Evolutionary conservation across 2,113 vertebrate species (phyloP).

Genomic region (Grallaria varia): DNA sequence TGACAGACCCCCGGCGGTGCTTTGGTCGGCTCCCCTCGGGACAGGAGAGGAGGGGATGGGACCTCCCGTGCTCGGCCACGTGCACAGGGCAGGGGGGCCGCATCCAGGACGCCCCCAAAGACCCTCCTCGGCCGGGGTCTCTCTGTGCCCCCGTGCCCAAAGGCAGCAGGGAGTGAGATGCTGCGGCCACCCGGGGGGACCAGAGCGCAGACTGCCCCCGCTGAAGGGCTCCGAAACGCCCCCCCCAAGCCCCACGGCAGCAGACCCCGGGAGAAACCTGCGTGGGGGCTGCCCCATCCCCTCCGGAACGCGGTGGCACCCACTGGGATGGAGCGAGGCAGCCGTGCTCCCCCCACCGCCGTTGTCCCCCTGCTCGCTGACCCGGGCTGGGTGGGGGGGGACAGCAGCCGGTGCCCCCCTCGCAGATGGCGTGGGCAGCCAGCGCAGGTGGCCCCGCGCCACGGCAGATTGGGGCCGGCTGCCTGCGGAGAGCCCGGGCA

Average conservation of each 20-base stretch:
- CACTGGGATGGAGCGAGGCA: background rate
- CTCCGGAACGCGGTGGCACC: background rate
- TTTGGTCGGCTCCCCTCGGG: background rate
- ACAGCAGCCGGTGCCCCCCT: background rate
- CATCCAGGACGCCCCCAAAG: background rate
- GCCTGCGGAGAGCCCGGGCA: background rate
- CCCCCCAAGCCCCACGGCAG: background rate
- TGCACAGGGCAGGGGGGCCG: rapidly evolving
- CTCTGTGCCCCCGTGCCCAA: rapidly evolving
- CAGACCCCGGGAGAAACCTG: background rate
- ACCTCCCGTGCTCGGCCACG: background rate
- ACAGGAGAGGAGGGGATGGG: background rate
- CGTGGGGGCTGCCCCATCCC: background rate
- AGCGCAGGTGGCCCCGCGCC: slow-evolving; percentile 45
- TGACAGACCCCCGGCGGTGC: too few relatives aligned
- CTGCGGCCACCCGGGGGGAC: rapidly evolving
- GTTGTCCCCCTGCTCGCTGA: background rate
- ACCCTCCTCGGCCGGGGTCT: rapidly evolving
- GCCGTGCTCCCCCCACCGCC: background rate
- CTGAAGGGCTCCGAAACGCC: background rate
- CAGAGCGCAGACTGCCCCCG: rapidly evolving
- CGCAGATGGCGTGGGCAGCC: slow-evolving; percentile 43
- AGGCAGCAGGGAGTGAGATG: background rate
- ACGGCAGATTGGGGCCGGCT: slow-evolving; percentile 34
- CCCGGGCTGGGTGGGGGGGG: background rate